Base-by-base conservation (phyloP, 2,888 invertebrate species). In the Agrotis ipsilon region DNA sequence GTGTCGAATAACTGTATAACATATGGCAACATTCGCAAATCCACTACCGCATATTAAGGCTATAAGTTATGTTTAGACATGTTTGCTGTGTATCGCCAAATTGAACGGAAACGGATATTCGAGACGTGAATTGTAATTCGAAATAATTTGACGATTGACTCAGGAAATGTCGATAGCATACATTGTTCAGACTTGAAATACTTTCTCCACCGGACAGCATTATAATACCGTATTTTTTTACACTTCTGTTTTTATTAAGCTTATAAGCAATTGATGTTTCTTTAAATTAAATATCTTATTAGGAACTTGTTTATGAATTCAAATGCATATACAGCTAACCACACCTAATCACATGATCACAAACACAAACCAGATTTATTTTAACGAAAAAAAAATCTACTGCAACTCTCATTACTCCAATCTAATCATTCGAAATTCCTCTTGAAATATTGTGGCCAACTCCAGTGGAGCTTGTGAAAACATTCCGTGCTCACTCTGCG, bases 101-200 rank as follows among this genome's bases (percentile, higher is more conserved):
- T 86, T 82, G 70, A 86, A 82, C 87, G 91, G 91, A 91, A 91
- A 81, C 89, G 89, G 88, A 90, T 87, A 89, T 86, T 84, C 88
- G 86, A 82, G 81, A 81, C 75, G 68, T 86, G 90, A 89, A 91
- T 91, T 82, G 83, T 84, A 87, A 88, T 85, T 85, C 71, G 82
- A 80, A 72, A 76, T 75, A 57, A 75, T 85, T 85, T 79, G 79
- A 66, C 60, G 62, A 72, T 60, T 51, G 68, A 48, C 72, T 67
- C 68, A 73, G 78, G 80, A 80, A 75, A 82, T 78, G 66, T 82
- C 66, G 45, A 72, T 68, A 70, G 14, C 69, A 51, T 55, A 72
- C 65, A 70, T 73, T 68, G 72, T 72, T 69, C 48, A 49, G 39
- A 48, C 45, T 75, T 58, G 18, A 45, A 66, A 78, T 68, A 80